These are phyloP conservation scores for Halocynthia aurantium DNA, from an alignment of 23 tunicate species.

Conservation along the genomic window DNA sequence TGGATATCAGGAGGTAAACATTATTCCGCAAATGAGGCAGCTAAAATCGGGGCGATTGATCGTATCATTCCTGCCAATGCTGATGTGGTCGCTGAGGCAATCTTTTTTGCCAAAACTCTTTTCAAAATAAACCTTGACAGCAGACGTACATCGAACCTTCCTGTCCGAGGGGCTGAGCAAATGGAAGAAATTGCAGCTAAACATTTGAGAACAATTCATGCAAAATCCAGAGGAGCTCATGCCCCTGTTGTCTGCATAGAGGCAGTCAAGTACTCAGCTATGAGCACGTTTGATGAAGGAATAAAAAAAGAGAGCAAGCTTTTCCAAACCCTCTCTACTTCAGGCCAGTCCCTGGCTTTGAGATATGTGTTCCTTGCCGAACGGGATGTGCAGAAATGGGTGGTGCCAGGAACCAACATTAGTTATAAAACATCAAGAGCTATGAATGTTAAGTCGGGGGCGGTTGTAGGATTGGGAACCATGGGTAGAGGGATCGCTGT, in stretches of 20 bases:
- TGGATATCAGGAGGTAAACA: slow-evolving; percentile 41
- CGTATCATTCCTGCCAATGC: slow-evolving; percentile 16
- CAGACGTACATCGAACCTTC: slow-evolving; percentile 7
- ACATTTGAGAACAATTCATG: slow-evolving; percentile 10
- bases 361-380: slow-evolving; percentile 74
- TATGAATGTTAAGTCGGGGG: slow-evolving; percentile 36
- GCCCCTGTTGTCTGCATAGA: slow-evolving; percentile 59
- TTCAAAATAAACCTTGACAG: background rate
- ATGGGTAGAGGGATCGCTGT: slow-evolving; percentile 88
- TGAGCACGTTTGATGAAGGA: slow-evolving; percentile 34
- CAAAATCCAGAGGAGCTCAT: slow-evolving; percentile 46
- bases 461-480: slow-evolving; percentile 85
- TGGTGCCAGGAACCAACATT: slow-evolving; percentile 19
- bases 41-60: slow-evolving; percentile 21
- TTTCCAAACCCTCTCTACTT: background rate
- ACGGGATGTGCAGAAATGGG: slow-evolving; percentile 54
- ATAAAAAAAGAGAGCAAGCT: slow-evolving; percentile 33
- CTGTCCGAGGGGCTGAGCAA: slow-evolving; percentile 17
- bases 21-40: slow-evolving; percentile 39
- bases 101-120: slow-evolving; percentile 3
- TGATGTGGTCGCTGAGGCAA: slow-evolving; percentile 19
- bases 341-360: slow-evolving; percentile 64
- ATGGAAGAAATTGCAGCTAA: slow-evolving; percentile 22
- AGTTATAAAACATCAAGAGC: slow-evolving; percentile 22
- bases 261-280: slow-evolving; percentile 10